Conservation (phyloP, 2,113 vertebrate genomes). For the Megatriorchis doriae region DNA sequence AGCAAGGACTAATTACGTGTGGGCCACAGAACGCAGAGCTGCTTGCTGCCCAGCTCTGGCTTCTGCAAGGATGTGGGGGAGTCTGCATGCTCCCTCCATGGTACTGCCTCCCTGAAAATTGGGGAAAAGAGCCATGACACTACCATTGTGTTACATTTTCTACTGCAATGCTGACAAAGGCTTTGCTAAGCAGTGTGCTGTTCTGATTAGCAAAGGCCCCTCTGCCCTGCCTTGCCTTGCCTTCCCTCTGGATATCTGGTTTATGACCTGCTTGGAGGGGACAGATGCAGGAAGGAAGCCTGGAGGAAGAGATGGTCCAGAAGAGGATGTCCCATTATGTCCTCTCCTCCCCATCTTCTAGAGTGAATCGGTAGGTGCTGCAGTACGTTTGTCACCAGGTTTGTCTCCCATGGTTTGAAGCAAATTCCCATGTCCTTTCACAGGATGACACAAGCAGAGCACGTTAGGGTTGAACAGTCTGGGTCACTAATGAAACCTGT, state of each 20-base stretch:
- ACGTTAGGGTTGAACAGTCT: neutral
- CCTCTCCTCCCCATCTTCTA: neutral
- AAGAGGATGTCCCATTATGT: neutral
- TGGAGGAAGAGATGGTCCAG: neutral
- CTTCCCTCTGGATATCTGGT: neutral
- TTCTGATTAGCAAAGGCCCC: neutral
- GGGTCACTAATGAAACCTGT: neutral
- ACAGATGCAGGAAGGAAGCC: neutral
- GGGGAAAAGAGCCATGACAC: neutral
- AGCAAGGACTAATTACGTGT: fast-evolving
- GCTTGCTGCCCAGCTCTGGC: neutral
- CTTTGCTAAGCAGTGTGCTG: neutral
- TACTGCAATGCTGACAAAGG: neutral
- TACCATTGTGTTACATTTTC: fast-evolving
- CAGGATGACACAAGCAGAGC: neutral
- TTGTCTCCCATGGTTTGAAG: neutral
- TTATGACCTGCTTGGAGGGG: fast-evolving
- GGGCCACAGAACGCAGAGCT: neutral
- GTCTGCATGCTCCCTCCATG: fast-evolving
- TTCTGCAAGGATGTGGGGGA: neutral
- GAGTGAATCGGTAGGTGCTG: neutral
- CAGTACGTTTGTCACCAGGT: neutral
- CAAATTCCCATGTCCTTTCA: neutral
- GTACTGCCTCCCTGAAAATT: fast-evolving
- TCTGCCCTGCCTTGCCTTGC: neutral